Evolutionary conservation across 2,888 invertebrate species (phyloP).

Genomic region (Apamea sordens): DNA sequence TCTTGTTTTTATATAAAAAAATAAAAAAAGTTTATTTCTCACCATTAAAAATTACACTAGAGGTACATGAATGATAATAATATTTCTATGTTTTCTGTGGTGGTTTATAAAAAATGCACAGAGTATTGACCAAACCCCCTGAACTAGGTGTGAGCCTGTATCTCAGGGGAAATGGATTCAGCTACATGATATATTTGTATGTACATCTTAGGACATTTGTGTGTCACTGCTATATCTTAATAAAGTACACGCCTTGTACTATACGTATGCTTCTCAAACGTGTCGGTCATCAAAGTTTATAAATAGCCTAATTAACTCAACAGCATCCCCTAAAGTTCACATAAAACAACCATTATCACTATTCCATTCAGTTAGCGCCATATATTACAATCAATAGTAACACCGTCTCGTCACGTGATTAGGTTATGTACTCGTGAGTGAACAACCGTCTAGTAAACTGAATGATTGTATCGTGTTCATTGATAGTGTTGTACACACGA

Average conservation of each 20-base stretch:
- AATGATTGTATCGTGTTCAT: conserved; percentile 17
- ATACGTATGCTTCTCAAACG: not conserved
- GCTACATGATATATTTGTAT: too few species aligned
- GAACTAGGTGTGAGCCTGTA: too few species aligned
- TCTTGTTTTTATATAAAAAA: not conserved
- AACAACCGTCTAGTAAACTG: not conserved
- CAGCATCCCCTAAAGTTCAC: conserved; percentile 8
- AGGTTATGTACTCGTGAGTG: conserved; percentile 3
- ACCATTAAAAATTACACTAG: too few species aligned
- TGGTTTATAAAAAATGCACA: too few species aligned
- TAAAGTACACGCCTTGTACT: not conserved
- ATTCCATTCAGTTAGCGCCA: not conserved
- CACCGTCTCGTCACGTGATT: conserved; percentile 34
- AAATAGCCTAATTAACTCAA: conserved; percentile 6
- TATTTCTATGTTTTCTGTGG: too few species aligned
- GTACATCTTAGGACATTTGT: too few species aligned
- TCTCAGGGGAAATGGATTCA: too few species aligned
- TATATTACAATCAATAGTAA: conserved; percentile 10
- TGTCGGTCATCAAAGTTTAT: not conserved
- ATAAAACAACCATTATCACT: conserved; percentile 17
- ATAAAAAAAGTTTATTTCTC: too few species aligned
- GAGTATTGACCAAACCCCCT: too few species aligned
- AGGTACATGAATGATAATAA: too few species aligned
- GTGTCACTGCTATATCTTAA: too few species aligned
- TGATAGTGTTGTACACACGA: conserved; percentile 12